Conservation (phyloP, 2,113 vertebrate species). For the Alligator mississippiensis region DNA sequence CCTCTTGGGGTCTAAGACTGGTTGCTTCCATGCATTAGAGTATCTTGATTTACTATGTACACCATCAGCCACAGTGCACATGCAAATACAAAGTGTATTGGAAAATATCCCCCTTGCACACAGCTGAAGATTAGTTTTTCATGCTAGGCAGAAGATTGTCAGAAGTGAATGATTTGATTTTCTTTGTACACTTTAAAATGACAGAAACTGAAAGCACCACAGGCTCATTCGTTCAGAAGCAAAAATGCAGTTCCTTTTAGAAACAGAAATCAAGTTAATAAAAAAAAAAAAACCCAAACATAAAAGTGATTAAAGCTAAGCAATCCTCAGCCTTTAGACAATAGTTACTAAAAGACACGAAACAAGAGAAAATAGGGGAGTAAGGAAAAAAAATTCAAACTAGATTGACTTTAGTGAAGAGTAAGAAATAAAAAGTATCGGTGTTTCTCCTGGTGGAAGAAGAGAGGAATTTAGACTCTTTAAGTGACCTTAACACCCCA, state of each 20-base stretch:
- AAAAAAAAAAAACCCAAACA: background rate
- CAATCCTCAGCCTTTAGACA: conserved; percentile 29
- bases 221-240: background rate
- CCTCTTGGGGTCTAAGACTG: background rate
- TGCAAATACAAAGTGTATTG: conserved; percentile 69
- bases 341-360: conserved; percentile 32
- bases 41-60: conserved; percentile 36
- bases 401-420: background rate
- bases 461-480: background rate
- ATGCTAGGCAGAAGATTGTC: conserved; percentile 70
- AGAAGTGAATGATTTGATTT: conserved; percentile 52
- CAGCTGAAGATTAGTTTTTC: conserved; percentile 68
- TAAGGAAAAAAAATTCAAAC: conserved; percentile 13
- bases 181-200: conserved; percentile 40
- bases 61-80: conserved; percentile 67
- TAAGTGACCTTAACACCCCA: background rate
- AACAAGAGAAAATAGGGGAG: background rate
- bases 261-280: background rate
- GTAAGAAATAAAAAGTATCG: background rate
- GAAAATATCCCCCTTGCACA: conserved; percentile 57
- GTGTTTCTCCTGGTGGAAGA: background rate
- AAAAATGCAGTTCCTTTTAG: background rate
- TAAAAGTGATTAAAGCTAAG: background rate
- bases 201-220: background rate
- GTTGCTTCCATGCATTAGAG: conserved; percentile 32